These are phyloP conservation scores for Cabera pusaria DNA, from an alignment of 2,888 invertebrate species.

Conservation along the genomic window DNA sequence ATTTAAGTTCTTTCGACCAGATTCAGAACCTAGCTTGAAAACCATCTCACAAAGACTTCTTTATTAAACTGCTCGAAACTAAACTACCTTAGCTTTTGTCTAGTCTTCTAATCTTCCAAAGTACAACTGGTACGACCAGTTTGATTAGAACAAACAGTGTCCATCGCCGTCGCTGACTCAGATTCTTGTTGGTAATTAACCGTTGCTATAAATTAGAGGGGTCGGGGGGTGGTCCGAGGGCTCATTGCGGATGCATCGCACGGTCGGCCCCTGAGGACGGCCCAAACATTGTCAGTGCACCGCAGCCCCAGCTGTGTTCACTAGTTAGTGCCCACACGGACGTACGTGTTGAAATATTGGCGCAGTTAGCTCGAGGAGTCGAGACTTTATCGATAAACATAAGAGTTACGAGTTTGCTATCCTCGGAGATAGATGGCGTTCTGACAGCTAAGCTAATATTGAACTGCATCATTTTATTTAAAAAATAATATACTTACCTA, in stretches of 20 bases:
- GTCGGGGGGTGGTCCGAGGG: slow-evolving; percentile 35
- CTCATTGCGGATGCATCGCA: slow-evolving; percentile 69
- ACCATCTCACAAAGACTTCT: no score
- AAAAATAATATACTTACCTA: no score
- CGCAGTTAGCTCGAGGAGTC: slow-evolving; percentile 40
- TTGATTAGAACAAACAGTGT: slow-evolving; percentile 46
- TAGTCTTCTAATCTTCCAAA: no score
- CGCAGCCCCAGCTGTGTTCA: slow-evolving; percentile 70
- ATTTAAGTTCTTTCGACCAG: no score
- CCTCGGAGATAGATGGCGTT: not conserved
- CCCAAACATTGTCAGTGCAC: slow-evolving; percentile 72
- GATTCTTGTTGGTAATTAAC: slow-evolving; percentile 75
- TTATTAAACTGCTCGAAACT: no score
- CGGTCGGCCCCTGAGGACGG: slow-evolving; percentile 31
- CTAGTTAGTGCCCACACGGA: slow-evolving; percentile 66
- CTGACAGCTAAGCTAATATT: no score
- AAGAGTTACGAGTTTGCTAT: slow-evolving; percentile 28
- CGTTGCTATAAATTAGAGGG: slow-evolving; percentile 71
- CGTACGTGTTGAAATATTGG: slow-evolving; percentile 63
- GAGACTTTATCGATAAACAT: slow-evolving; percentile 39
- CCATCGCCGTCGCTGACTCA: slow-evolving; percentile 54
- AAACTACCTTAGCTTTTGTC: no score
- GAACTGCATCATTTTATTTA: no score
- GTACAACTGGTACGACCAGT: no score
- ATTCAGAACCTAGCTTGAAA: no score